Percentiles rank a stretch among this genome's conserved stretches.
Evolutionary conservation across 2,797 vertebrate species (phyloP).

Genomic region (Brachymystax lenok): DNA sequence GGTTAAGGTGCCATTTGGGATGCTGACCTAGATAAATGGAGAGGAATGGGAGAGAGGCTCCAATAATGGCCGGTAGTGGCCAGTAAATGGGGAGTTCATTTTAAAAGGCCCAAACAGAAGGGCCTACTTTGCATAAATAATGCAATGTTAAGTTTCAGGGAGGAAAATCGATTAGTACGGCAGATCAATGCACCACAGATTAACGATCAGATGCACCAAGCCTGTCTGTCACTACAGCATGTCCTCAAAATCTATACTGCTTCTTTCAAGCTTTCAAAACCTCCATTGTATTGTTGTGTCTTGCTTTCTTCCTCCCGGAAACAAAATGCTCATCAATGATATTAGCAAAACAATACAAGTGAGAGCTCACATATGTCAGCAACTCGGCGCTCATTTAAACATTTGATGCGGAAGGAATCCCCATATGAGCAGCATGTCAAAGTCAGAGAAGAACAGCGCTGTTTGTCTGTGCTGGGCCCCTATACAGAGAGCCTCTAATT

Average conservation of each 20-base stretch:
- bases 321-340: background rate
- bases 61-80: conserved; percentile 29
- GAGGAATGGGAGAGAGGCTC: background rate
- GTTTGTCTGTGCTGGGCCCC: conserved; percentile 41
- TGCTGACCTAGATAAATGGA: background rate
- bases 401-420: background rate
- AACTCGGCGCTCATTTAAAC: conserved; percentile 5
- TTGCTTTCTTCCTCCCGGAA: background rate
- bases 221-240: conserved; percentile 13
- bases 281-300: background rate
- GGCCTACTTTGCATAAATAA: conserved; percentile 78
- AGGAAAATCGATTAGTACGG: conserved; percentile 62
- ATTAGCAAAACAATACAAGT: background rate
- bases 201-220: conserved; percentile 45
- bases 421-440: conserved; percentile 37
- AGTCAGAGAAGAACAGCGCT: conserved; percentile 53
- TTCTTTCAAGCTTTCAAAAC: too few relatives aligned
- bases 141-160: conserved; percentile 75
- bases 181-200: conserved; percentile 65
- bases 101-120: conserved; percentile 63
- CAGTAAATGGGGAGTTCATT: conserved; percentile 62
- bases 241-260: conserved; percentile 26
- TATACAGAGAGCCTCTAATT: conserved; percentile 63
- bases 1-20: background rate
- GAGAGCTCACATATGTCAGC: background rate